Evolutionary conservation across 2,888 invertebrate species (phyloP).

Genomic region (Oegoconia quadripuncta): DNA sequence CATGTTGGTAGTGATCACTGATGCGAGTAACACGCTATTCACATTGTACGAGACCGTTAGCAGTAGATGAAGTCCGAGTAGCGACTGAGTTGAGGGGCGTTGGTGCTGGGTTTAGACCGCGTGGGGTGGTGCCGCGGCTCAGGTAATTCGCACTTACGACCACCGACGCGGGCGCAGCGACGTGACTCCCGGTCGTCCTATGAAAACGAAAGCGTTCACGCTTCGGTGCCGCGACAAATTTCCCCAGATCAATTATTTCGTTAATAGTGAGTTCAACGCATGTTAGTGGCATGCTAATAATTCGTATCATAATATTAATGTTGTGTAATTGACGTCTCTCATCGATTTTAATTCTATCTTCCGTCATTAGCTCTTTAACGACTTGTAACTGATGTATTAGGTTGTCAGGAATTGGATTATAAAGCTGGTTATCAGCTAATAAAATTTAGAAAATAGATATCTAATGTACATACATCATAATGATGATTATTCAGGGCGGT

Average conservation of each 20-base stretch:
- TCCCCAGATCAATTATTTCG: constrained; percentile 65
- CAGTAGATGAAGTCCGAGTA: constrained; percentile 50
- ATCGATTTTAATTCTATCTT: constrained; percentile 40
- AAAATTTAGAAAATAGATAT: background rate
- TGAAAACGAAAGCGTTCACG: constrained; percentile 75
- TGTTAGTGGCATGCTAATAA: constrained; percentile 33
- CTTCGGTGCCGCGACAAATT: constrained; percentile 58
- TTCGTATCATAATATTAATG: constrained; percentile 40
- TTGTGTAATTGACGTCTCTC: constrained; percentile 43
- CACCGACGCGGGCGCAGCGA: constrained; percentile 25
- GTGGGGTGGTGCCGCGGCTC: constrained; percentile 32
- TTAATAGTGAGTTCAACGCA: constrained; percentile 48
- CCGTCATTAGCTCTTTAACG: constrained; percentile 34
- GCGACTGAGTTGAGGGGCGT: constrained; percentile 44
- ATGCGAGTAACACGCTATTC: constrained; percentile 40
- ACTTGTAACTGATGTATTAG: no score
- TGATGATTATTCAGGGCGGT: no score
- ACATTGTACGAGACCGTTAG: constrained; percentile 62
- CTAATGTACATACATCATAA: no score
- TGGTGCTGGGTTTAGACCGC: constrained; percentile 18
- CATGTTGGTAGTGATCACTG: constrained; percentile 50
- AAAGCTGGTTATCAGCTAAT: background rate
- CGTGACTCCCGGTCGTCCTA: constrained; percentile 49
- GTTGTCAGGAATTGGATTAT: no score
- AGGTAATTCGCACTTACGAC: constrained; percentile 27